phyloP scores from a whole-genome alignment of 2,113 vertebrate species.

The Thunnus maccoyii region DNA sequence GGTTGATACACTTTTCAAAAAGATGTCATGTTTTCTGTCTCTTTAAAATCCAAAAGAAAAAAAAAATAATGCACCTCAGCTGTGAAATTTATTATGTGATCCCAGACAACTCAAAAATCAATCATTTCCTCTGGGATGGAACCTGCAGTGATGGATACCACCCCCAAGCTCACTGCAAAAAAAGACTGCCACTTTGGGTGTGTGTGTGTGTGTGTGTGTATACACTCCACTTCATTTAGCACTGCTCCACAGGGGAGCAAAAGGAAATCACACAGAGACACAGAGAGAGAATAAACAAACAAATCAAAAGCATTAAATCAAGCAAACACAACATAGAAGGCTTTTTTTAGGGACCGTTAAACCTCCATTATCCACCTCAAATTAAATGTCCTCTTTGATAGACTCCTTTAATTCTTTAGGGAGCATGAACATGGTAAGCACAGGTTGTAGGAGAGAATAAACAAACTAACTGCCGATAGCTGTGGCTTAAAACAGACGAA shows the following conservation, averaged over 20 bases:
- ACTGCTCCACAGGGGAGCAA: constrained; percentile 72
- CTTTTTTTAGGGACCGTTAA: constrained; percentile 68
- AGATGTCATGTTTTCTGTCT: background rate
- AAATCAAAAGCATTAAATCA: constrained; percentile 82
- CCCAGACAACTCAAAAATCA: constrained; percentile 54
- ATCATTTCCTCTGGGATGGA: constrained; percentile 57
- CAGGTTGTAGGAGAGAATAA: constrained; percentile 47
- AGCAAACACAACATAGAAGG: constrained; percentile 65
- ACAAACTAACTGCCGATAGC: constrained; percentile 26
- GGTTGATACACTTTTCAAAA: background rate
- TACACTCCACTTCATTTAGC: constrained; percentile 76
- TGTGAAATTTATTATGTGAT: constrained; percentile 55
- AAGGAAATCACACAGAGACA: constrained; percentile 69
- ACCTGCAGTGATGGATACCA: constrained; percentile 54
- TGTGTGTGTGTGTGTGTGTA: constrained; percentile 16
- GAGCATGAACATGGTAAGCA: constrained; percentile 26
- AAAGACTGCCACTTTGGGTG: constrained; percentile 45
- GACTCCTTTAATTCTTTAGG: constrained; percentile 39
- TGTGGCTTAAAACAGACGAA: constrained; percentile 26
- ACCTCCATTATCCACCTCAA: constrained; percentile 72
- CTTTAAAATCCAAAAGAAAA: constrained; percentile 15
- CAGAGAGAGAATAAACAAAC: constrained; percentile 81
- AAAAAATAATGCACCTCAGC: constrained; percentile 42
- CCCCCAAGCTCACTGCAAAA: constrained; percentile 48
- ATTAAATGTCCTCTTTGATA: constrained; percentile 70